Conservation (phyloP, 2,888 invertebrate genomes). For the Lasioglossum oenotherae region DNA sequence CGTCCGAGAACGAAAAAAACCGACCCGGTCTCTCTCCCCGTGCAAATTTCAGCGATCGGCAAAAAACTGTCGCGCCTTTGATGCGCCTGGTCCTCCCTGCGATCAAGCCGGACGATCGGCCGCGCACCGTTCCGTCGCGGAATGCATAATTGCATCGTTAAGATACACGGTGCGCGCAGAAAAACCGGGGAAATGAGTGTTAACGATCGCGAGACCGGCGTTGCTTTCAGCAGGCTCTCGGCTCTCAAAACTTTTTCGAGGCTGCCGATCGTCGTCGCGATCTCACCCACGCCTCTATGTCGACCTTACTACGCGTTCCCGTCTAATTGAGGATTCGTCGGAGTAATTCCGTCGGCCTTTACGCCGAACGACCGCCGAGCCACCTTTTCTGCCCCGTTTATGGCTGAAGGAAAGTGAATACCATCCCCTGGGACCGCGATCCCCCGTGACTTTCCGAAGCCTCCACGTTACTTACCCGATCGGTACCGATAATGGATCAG, state of each 20-base stretch:
- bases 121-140: conserved; percentile 30
- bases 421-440: conserved; percentile 20
- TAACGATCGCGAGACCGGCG: conserved; percentile 31
- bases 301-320: conserved; percentile 56
- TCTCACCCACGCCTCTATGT: background rate
- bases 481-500: background rate
- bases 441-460: background rate
- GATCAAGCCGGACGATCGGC: conserved; percentile 29
- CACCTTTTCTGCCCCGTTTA: conserved; percentile 41
- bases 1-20: background rate
- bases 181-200: background rate
- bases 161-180: conserved; percentile 24
- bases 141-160: conserved; percentile 60
- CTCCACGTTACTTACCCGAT: background rate
- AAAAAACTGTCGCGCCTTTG: conserved; percentile 39
- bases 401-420: background rate
- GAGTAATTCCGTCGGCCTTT: conserved; percentile 75
- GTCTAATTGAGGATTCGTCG: conserved; percentile 79
- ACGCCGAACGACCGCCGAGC: conserved; percentile 47
- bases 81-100: conserved; percentile 37
- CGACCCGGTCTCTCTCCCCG: background rate
- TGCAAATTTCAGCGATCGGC: conserved; percentile 33
- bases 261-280: background rate
- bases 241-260: background rate
- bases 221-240: background rate